Percentiles rank a stretch among this genome's conserved stretches.
Conservation (phyloP, 2,888 invertebrate genomes). For the Heteromyza rotundicornis region DNA sequence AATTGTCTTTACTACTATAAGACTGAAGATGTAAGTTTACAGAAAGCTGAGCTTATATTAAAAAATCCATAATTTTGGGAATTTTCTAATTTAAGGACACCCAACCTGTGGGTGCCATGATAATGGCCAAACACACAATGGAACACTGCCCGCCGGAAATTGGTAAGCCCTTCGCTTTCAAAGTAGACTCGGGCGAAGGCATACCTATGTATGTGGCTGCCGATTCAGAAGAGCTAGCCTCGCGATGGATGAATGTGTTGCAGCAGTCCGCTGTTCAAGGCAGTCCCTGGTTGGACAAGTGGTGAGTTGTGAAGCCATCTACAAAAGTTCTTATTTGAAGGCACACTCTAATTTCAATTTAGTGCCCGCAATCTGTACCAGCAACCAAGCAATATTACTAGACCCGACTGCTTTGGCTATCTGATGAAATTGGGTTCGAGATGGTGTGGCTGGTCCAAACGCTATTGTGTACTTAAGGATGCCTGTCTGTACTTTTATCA, state of each 20-base stretch:
- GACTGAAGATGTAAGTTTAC: constrained; percentile 77
- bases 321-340: background rate
- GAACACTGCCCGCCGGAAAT: constrained; percentile 63
- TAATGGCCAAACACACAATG: constrained; percentile 83
- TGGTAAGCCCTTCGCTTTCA: constrained; percentile 74
- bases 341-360: background rate
- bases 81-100: constrained; percentile 69
- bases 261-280: constrained; percentile 79
- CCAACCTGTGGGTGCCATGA: constrained; percentile 88
- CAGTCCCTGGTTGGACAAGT: constrained; percentile 71
- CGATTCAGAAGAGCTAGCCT: constrained; percentile 74
- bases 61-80: no score
- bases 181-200: constrained; percentile 74
- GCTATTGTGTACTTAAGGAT: constrained; percentile 94
- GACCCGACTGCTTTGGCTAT: constrained; percentile 93
- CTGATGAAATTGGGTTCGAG: constrained; percentile 85
- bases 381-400: constrained; percentile 78
- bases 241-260: constrained; percentile 79
- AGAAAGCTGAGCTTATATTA: background rate
- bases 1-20: constrained; percentile 96
- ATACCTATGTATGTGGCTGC: constrained; percentile 81
- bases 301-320: constrained; percentile 40
- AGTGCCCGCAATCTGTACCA: constrained; percentile 82
- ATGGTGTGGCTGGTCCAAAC: constrained; percentile 88
- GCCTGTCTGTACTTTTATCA: constrained; percentile 94